Base-by-base conservation (phyloP, 2,888 invertebrate genomes). In the Tenthredo amoena region DNA sequence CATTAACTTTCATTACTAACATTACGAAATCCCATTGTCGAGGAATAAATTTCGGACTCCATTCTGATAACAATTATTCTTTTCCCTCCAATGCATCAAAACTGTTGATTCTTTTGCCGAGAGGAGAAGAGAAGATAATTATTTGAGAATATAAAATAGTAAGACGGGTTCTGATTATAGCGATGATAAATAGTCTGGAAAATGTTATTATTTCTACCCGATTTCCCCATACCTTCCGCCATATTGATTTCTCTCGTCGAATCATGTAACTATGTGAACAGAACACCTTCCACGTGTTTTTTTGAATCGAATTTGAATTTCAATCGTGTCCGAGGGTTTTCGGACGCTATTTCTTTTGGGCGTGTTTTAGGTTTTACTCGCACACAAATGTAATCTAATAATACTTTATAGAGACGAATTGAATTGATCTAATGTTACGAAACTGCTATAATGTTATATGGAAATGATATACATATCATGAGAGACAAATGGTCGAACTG, bases 241-340 rank as follows among this genome's bases (percentile, higher is more conserved):
- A 40, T 76, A 76, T 76, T 76, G 76, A 76, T 76, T 76, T 26
- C 21, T 12, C 15, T 21, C 47, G 26, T 47, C 76, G 21, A 47
- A 76, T 47, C 43, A 47, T 71, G n/a, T 9, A 18, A n/a, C 15
- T 4, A 37, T n/a, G 18, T 15, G 71, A 37, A 71, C 9, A 7
- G 71, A 37, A 71, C 9, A 7, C 21, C 71, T 5, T 71, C 37
- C 71, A 37, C 71, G 37, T 37, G 71, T 71, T 34, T 37, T 37
- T 34, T 37, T 18, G 1, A 18, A 18, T 71, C 3, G n/a, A 15
- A 71, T 71, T 71, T 37, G 37, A 71, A 37, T 71, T 15, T 15
- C 9, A 71, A 71, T 37, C n/a, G 71, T 9, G 9, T 3, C 9
- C 15, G 6, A 37, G 15, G 4, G 37, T 71, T 71, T 71, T 34